Percentiles rank a stretch among this genome's conserved stretches.
phyloP scores from a whole-genome alignment of 2,888 invertebrate genomes.

The Rhodophaea formosa region DNA sequence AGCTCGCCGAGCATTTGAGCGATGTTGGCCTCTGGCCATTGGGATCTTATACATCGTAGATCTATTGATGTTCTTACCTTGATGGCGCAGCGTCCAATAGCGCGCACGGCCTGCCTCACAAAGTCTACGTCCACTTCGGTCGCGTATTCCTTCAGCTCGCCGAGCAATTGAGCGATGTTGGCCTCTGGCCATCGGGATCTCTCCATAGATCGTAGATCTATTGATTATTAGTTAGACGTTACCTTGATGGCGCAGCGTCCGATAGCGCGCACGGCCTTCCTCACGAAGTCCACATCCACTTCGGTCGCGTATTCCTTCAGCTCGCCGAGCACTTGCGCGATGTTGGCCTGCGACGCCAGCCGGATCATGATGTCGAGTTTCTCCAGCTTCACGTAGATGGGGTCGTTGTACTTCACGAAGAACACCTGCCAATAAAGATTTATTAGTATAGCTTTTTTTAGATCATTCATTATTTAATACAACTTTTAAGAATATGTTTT shows the following conservation, averaged over 20 bases:
- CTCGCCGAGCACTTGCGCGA: constrained; percentile 98
- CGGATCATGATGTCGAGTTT: constrained; percentile 99
- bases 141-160: constrained; percentile 98
- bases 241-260: constrained; percentile 99
- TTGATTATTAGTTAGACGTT: too few relatives aligned
- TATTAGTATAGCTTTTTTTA: too few relatives aligned
- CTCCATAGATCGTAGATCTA: too few relatives aligned
- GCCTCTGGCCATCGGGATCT: constrained; percentile 99
- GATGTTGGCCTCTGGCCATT: constrained; percentile 98
- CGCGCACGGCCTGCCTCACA: constrained; percentile 98
- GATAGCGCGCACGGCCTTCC: constrained; percentile 99
- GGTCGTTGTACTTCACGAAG: constrained; percentile 99
- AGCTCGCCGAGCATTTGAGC: constrained; percentile 98
- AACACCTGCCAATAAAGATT: constrained; percentile 84
- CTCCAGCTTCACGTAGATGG: constrained; percentile 99
- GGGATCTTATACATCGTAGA: too few relatives aligned
- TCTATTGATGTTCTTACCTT: too few relatives aligned
- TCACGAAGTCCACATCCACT: constrained; percentile 99
- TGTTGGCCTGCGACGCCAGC: constrained; percentile 97
- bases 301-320: constrained; percentile 99
- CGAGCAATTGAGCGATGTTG: constrained; percentile 98
- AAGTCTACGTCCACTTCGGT: constrained; percentile 99
- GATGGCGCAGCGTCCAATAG: constrained; percentile 99
- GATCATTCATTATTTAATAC: too few relatives aligned
- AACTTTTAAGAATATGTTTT: too few relatives aligned